Evolutionary conservation across 1,140 invertebrate species (phyloP).

Genomic region (Drosophila sturtevanti): DNA sequence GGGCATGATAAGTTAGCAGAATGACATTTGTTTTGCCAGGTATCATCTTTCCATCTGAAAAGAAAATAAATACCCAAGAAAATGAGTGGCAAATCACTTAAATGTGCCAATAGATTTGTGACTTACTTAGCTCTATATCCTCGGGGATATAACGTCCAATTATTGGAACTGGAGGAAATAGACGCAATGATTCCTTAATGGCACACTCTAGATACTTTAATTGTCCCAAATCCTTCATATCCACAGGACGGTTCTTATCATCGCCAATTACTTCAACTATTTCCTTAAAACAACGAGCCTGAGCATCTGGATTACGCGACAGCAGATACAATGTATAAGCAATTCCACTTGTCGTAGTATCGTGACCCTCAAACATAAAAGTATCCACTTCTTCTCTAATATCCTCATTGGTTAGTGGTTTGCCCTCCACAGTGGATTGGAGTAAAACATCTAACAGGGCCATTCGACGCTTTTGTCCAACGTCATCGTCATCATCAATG

Average conservation of each 20-base stretch:
- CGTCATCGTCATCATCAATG: conserved; percentile 52
- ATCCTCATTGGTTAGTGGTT: conserved; percentile 85
- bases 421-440: conserved; percentile 85
- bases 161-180: conserved; percentile 88
- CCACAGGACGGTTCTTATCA: conserved; percentile 54
- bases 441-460: conserved; percentile 92
- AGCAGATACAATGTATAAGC: conserved; percentile 85
- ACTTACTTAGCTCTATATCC: conserved; percentile 82
- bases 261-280: conserved; percentile 84
- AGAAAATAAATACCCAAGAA: background rate
- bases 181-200: conserved; percentile 86
- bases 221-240: conserved; percentile 61
- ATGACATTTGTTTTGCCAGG: conserved; percentile 79
- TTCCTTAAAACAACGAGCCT: conserved; percentile 86
- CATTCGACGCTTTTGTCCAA: conserved; percentile 85
- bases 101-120: no score
- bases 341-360: conserved; percentile 87
- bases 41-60: conserved; percentile 72
- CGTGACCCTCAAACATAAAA: conserved; percentile 91
- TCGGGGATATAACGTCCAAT: conserved; percentile 85
- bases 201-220: conserved; percentile 84
- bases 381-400: conserved; percentile 90
- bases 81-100: background rate
- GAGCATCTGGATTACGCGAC: conserved; percentile 84
- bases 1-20: conserved; percentile 83